Conservation (phyloP, 1,140 invertebrate species). For the Geopemphigus sp. region DNA sequence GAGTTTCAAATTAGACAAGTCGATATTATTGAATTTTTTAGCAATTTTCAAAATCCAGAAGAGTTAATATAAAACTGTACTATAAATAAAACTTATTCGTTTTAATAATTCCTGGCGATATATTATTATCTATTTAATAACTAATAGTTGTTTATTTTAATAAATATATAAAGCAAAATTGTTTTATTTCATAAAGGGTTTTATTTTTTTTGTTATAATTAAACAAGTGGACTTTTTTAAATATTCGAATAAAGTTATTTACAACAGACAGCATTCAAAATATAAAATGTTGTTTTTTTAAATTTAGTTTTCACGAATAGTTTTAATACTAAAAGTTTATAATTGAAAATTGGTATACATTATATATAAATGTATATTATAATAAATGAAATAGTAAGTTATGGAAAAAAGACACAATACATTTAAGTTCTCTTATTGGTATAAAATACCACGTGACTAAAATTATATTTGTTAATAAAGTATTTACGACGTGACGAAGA, state of each 20-base stretch:
- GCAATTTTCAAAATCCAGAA: too few relatives aligned
- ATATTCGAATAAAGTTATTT: neutral
- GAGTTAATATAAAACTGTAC: too few relatives aligned
- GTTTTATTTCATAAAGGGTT: neutral
- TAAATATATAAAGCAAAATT: neutral
- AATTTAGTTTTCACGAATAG: neutral
- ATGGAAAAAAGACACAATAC: neutral
- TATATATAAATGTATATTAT: neutral
- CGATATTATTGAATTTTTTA: too few relatives aligned
- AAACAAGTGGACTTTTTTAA: neutral
- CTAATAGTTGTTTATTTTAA: neutral
- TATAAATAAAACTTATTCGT: too few relatives aligned
- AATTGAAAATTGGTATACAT: neutral
- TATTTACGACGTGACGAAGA: neutral
- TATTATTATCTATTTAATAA: neutral
- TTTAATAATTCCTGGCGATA: too few relatives aligned
- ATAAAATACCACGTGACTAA: neutral
- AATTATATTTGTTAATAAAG: neutral
- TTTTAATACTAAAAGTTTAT: constrained; percentile 4
- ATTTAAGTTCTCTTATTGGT: neutral
- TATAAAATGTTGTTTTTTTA: constrained; percentile 1
- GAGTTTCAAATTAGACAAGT: too few relatives aligned
- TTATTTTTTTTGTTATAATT: constrained; percentile 5
- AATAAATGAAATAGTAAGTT: neutral
- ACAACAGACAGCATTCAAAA: neutral